Evolutionary conservation across 2,888 invertebrate genomes (phyloP).

Genomic region (Melieria crassipennis): DNA sequence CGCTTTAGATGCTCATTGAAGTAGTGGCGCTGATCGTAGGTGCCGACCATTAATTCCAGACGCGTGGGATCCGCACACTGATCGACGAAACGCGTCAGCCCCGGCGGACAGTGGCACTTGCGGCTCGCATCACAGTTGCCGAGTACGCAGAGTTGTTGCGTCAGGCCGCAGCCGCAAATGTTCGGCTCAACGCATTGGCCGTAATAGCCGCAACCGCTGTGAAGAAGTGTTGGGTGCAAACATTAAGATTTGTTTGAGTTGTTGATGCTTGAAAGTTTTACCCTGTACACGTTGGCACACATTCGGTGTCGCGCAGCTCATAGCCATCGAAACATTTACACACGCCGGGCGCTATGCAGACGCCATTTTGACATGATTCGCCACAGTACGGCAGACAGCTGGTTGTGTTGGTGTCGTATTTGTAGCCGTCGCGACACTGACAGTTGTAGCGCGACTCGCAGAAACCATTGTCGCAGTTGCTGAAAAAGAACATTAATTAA

Average conservation of each 20-base stretch:
- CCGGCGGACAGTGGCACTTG: constrained; percentile 51
- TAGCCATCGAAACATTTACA: constrained; percentile 72
- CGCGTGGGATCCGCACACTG: constrained; percentile 47
- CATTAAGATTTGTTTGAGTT: not conserved
- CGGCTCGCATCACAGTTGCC: constrained; percentile 54
- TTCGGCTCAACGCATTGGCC: constrained; percentile 60
- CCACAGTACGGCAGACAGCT: constrained; percentile 59
- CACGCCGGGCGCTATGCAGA: constrained; percentile 71
- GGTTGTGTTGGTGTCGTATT: constrained; percentile 51
- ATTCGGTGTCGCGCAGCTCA: constrained; percentile 55
- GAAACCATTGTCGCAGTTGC: constrained; percentile 66
- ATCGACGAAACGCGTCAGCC: constrained; percentile 53
- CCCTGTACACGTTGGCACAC: constrained; percentile 61
- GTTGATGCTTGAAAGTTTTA: constrained; percentile 40
- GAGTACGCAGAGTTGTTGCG: constrained; percentile 49
- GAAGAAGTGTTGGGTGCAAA: not conserved
- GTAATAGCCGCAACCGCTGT: constrained; percentile 57
- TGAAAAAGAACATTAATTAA: constrained; percentile 59
- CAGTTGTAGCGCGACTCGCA: constrained; percentile 66
- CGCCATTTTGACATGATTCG: constrained; percentile 67
- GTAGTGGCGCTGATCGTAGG: constrained; percentile 41
- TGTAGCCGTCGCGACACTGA: constrained; percentile 61
- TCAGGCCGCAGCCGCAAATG: constrained; percentile 59
- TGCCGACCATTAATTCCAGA: constrained; percentile 43
- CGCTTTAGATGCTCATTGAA: constrained; percentile 49